Base-by-base conservation (phyloP, 2,888 invertebrate species). In the Oligia latruncula region DNA sequence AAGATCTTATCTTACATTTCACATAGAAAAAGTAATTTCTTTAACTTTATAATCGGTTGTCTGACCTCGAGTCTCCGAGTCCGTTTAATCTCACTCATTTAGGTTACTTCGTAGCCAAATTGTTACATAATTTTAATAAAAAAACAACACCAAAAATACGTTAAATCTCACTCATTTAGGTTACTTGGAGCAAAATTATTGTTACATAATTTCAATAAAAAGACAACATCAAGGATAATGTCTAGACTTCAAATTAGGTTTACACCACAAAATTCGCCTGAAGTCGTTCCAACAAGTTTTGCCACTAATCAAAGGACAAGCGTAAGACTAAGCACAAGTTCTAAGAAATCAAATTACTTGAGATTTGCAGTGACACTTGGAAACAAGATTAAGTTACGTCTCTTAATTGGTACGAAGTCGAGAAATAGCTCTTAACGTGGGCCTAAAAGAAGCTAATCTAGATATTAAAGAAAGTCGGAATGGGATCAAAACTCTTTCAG, bases 191-290 rank as follows among this genome's bases (percentile, higher is more conserved):
- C 35, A 13, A 80, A 67, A 55, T 55, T 62, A 55, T 55, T 67
- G 29, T 71, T 62, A 83, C 29, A 77, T 58, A 67, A 82, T 72
- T 77, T 60, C 67, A 77, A 40, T 23, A 82, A 1, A 67, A 35
- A 71, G 66, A 23, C 49, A n/a, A 81, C 60, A 76, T 52, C 4
- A 82, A 35, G 20, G 40, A 62, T 70, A 68, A 58, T 40, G 72
- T 79, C 71, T 72, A 79, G 68, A 65, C 68, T 78, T 23, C 23
- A 17, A 83, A 78, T 78, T 72, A 77, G 49, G 29, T 70, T n/a
- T 70, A 20, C 49, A 68, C 55, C 83, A 64, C 80, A 77, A 77
- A 83, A 20, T 64, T 52, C 49, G 29, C 49, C 4, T 58, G 68
- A 70, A 81, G 64, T 64, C 17, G 58, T 77, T 65, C 9, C 23